These are phyloP conservation scores for Pluvianellus socialis DNA, from an alignment of 2,113 vertebrate genomes.

Conservation along the genomic window DNA sequence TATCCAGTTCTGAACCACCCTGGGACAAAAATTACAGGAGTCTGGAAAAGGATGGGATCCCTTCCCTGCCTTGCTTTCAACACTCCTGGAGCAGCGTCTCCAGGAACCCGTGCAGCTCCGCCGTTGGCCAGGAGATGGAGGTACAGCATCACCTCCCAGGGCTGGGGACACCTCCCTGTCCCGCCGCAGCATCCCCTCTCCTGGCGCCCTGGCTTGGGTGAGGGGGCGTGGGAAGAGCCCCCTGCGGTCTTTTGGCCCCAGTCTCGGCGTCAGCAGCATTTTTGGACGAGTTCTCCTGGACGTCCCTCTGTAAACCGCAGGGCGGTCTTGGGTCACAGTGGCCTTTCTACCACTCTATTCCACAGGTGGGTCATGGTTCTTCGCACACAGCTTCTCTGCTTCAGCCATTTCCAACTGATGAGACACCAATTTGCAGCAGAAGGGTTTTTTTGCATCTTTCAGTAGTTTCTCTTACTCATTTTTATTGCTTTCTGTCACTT, in stretches of 20 bases:
- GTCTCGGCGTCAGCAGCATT: neutral
- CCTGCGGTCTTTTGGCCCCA: no score
- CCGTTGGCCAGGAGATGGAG: conserved; percentile 30
- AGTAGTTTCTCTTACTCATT: neutral
- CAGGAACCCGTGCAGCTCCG: neutral
- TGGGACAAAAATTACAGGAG: neutral
- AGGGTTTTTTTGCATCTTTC: neutral
- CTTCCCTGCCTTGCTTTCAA: neutral
- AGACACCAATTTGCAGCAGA: neutral
- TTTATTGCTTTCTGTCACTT: neutral
- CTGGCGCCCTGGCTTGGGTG: neutral
- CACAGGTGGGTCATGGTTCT: neutral
- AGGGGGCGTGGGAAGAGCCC: neutral
- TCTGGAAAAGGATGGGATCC: neutral
- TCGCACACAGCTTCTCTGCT: neutral
- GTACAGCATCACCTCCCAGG: neutral
- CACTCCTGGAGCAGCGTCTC: neutral
- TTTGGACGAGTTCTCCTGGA: neutral
- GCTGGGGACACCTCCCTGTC: neutral
- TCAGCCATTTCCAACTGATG: neutral
- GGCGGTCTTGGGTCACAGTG: no score
- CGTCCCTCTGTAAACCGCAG: neutral
- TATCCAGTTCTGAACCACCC: neutral
- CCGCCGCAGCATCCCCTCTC: neutral
- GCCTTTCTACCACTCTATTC: neutral